phyloP scores from a whole-genome alignment of 2,113 vertebrate genomes.

The Onychostruthus taczanowskii region DNA sequence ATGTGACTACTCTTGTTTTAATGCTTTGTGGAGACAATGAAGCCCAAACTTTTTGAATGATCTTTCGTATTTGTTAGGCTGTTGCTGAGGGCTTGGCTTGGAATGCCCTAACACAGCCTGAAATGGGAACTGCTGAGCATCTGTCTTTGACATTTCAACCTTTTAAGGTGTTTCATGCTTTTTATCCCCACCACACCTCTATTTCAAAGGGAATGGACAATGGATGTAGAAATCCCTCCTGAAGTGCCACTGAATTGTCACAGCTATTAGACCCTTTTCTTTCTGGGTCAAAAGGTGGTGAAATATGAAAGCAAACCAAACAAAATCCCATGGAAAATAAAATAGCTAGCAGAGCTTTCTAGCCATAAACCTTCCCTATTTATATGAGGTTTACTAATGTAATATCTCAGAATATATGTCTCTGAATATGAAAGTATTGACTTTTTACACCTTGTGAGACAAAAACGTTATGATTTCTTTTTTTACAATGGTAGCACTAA shows the following conservation, averaged over 20 bases:
- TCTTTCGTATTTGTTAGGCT: neutral
- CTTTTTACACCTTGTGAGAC: neutral
- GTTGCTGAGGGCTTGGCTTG: neutral
- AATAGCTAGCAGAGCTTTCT: neutral
- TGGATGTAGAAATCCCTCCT: neutral
- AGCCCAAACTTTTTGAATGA: neutral
- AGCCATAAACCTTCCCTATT: neutral
- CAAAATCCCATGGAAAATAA: neutral
- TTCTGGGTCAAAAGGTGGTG: neutral
- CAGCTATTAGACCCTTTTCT: neutral
- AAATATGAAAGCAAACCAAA: neutral
- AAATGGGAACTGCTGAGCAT: neutral
- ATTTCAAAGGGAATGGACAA: neutral
- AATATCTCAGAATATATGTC: neutral
- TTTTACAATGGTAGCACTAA: neutral
- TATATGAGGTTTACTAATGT: neutral
- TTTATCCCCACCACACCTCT: neutral
- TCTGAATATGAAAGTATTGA: neutral
- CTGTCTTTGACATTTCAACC: neutral
- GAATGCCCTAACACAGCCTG: neutral
- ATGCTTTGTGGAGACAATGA: neutral
- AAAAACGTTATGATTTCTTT: neutral
- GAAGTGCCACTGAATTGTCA: neutral
- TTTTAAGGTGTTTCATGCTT: neutral
- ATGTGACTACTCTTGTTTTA: neutral